Base-by-base conservation (phyloP, 2,113 vertebrate species). In the Platysternon megacephalum region DNA sequence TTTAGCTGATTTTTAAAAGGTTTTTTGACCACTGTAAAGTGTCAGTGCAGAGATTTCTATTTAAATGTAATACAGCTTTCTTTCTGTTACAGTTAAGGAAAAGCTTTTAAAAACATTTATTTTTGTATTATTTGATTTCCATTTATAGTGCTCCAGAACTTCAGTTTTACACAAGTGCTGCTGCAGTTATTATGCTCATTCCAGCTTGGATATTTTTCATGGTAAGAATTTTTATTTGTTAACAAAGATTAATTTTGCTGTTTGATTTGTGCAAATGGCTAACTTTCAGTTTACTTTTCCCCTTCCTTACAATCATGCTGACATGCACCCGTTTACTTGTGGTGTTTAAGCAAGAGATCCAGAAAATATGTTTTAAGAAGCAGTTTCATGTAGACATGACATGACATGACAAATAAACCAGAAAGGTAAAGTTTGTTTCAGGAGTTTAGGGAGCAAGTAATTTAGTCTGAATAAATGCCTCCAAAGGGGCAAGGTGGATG, bases 151-250 rank as follows among this genome's bases (percentile, higher is more conserved):
- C 99, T 26, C 98, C 99, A 21, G 99, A 99, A 87, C 98, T 99
- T 79, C 99, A 99, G 97, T 99, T 99, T 97, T 99, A 99, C 82
- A 99, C 99, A 16, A 99, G 99, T 6, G 99, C 99, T 2, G 99
- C 99, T 1, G 99, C 99, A 0, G 97, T 99, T 91, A 96, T 99
- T 42, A 99, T 99, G 99, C 99, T 99, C 2, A 98, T 99, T 82
- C 99, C 99, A 8, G 99, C 99, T 9, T 99, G 99, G 99, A 94
- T 98, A 83, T 99, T 99, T 91, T 98, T 99, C 90, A 97, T 99
- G 99, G 99, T 99, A 97, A 93, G 98, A 28, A 89, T 53, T 94
- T 74, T 8, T 84, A 86, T 76, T 90, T 1, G 44, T 49, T 88
- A 5, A 29, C 17, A 7, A 2, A 4, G 1, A 35, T 86, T 42